These are phyloP conservation scores for Drosophila melanosoma DNA, from an alignment of 2,888 invertebrate species.

Conservation along the genomic window DNA sequence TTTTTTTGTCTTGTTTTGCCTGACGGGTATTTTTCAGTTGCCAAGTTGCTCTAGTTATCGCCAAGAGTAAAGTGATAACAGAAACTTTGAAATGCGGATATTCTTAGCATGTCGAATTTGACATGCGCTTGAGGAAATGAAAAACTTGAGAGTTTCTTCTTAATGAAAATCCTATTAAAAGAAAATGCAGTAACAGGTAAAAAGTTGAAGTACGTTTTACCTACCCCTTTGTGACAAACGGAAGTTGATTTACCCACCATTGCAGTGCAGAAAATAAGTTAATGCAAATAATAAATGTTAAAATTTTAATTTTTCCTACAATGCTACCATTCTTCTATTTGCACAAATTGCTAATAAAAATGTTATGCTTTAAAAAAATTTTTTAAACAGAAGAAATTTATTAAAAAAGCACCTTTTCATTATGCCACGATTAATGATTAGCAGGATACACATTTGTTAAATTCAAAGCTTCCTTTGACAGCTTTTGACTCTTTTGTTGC, in stretches of 20 bases:
- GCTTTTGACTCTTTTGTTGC: slow-evolving; percentile 32
- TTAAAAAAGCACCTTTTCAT: neutral
- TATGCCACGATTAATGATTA: slow-evolving; percentile 37
- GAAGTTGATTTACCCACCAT: neutral
- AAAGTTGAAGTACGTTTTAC: neutral
- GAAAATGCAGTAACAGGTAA: slow-evolving; percentile 3
- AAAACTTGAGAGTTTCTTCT: slow-evolving; percentile 1
- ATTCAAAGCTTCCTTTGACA: slow-evolving; percentile 11
- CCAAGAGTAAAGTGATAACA: slow-evolving; percentile 65
- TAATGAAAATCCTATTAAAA: slow-evolving; percentile 15
- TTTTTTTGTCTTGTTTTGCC: slow-evolving; percentile 34
- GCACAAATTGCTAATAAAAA: slow-evolving; percentile 10
- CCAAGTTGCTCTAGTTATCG: slow-evolving; percentile 58
- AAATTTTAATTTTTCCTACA: neutral
- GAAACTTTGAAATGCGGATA: slow-evolving; percentile 30
- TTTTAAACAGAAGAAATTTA: neutral
- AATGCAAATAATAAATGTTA: neutral
- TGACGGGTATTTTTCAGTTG: slow-evolving; percentile 51
- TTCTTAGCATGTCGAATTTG: slow-evolving; percentile 40
- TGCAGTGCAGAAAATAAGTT: neutral
- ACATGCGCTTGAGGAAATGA: slow-evolving; percentile 21
- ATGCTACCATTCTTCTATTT: neutral
- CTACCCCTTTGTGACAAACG: neutral
- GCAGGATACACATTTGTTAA: slow-evolving; percentile 40
- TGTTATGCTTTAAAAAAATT: neutral